phyloP scores from a whole-genome alignment of 1,140 invertebrate genomes.

The Lepidurus arcticus region DNA sequence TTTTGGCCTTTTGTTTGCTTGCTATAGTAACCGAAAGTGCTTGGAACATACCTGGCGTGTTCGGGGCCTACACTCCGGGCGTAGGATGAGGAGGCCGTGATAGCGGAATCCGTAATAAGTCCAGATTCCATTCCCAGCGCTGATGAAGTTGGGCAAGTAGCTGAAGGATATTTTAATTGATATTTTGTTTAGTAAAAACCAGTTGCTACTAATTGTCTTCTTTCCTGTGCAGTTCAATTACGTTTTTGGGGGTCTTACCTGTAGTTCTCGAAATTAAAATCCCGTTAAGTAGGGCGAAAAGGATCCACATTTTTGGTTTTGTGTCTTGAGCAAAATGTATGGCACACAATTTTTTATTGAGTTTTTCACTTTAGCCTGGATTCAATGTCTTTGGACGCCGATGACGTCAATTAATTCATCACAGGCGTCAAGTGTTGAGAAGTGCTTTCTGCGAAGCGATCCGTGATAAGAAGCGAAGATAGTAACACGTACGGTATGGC shows the following conservation, averaged over 20 bases:
- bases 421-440: neutral
- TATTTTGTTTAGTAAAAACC: neutral
- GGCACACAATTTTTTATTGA: neutral
- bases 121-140: slow-evolving; percentile 58
- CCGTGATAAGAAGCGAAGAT: too few relatives aligned
- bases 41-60: slow-evolving; percentile 52
- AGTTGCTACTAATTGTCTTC: neutral
- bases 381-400: neutral
- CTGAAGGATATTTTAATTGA: neutral
- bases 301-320: neutral
- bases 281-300: neutral
- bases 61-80: slow-evolving; percentile 55
- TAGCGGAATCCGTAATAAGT: slow-evolving; percentile 54
- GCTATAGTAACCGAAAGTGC: neutral
- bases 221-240: neutral
- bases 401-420: neutral
- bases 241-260: neutral
- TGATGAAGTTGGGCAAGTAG: neutral
- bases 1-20: neutral
- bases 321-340: neutral
- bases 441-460: too few relatives aligned
- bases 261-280: neutral
- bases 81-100: slow-evolving; percentile 56
- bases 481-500: neutral
- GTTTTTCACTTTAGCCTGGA: neutral